Base-by-base conservation (phyloP, 2,888 invertebrate species). In the Pterobdella sp. region DNA sequence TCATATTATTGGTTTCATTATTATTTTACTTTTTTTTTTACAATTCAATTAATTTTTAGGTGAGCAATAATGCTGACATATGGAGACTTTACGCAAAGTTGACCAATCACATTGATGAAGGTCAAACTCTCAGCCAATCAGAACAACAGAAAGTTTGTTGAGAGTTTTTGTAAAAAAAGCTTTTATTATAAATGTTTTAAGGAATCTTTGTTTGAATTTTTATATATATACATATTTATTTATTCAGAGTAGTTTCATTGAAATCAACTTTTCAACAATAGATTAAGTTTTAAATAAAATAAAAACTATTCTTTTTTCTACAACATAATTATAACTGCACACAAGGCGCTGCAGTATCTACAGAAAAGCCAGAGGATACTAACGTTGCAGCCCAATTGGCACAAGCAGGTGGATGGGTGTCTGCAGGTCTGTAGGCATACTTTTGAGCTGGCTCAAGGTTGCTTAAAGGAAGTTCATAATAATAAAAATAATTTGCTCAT, bases 21-120 rank as follows among this genome's bases (percentile, higher is more conserved):
- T 18, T 14, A 32, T 66, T 26, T 2, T 1, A 14, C 35, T 35
- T 35, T 32, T 69, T 1, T 2, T 1, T 32, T 0, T 26, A 26
- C 4, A 42, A 1, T 34, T 56, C 22, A 49, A 63, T 35, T 75
- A 65, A 56, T 72, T 7, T 69, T 14, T 52, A 85, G 84, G 82
- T 85, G 14, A 81, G 84, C 42, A 89, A 88, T 77, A 89, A 90
- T 79, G 88, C 90, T 0, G 87, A 88, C 74, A 82, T 93, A 4
- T 94, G 94, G 94, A 88, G 89, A 79, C 81, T 92, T 74, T 92
- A 94, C 79, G 90, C 92, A 0, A 86, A 89, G 60, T 79, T 85
- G 66, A 26, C 36, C 3, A 42, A 60, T 1, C 71, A 63, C 60
- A 35, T 60, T 0, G 72, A 56, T 32, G 65, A 32, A 49, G 63